Base-by-base conservation (phyloP, 53 echinoderm and acorn worm species). In the Zoroaster sp. region DNA sequence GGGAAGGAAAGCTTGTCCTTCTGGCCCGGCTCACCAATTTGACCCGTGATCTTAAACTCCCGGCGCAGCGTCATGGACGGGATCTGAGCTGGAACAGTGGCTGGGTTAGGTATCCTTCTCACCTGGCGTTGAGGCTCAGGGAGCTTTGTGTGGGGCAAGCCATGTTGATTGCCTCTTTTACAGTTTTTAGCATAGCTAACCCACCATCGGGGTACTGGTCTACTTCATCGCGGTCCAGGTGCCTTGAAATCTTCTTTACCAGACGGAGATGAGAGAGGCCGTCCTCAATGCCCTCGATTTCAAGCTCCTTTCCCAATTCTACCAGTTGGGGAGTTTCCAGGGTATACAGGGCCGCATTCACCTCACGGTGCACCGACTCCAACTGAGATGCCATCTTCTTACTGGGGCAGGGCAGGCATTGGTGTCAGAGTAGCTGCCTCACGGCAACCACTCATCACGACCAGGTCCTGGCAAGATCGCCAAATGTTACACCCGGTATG, bases 21-120 rank as follows among this genome's bases (percentile, higher is more conserved):
- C 37, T 94, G 91, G 13, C 77, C 88, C 40, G 89, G 88, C 66
- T 92, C 87, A 10, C 94, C 94, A 20, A 87, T 66, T n/a, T 88
- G 90, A 4, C 91, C 91, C 0, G 46, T 42, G 6, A 93, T 87
- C 68, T 82, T 74, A 20, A 93, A 93, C 36, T 93, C 81, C 10
- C 52, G 89, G 0, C 69, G 2, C 32, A 69, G 69, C 49, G 49
- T 11, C 49, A 49, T 18, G 49, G 49, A 49, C 11, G 46, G 46
- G 49, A 49, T 49, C 49, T 49, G 49, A 49, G 49, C 49, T 49
- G 17, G 49, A 49, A 49, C 49, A 0, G 49, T 15, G 18, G 4
- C 47, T 47, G 49, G 49, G 0, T 15, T 49, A 15, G 49, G 49
- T 18, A 49, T 49, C 49, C 49, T 49, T 49, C 49, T 49, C 49